These are phyloP conservation scores for Yponomeuta cagnagella DNA, from an alignment of 2,888 invertebrate genomes.

Conservation along the genomic window DNA sequence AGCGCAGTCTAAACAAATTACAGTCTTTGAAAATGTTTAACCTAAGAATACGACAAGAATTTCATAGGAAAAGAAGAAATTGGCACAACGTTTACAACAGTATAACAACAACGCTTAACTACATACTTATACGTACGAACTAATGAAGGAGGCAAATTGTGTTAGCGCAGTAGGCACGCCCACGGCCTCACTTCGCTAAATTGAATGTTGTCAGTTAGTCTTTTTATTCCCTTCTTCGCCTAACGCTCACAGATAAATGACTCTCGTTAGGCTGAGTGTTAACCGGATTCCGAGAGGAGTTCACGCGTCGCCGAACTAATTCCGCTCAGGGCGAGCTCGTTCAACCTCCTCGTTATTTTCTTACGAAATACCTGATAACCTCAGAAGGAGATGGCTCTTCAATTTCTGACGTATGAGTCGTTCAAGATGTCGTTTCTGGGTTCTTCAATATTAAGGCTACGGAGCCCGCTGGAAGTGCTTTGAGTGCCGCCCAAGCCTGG, in stretches of 20 bases:
- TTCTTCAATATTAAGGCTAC: slow-evolving; percentile 77
- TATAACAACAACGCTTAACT: slow-evolving; percentile 13
- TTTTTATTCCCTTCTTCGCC: slow-evolving; percentile 32
- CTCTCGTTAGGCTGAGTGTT: slow-evolving; percentile 35
- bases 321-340: slow-evolving; percentile 28
- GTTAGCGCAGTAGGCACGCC: slow-evolving; percentile 27
- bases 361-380: slow-evolving; percentile 12
- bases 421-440: slow-evolving; percentile 30
- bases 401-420: not conserved
- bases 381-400: not conserved
- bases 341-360: slow-evolving; percentile 18
- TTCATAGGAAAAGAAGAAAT: slow-evolving; percentile 23
- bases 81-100: slow-evolving; percentile 21
- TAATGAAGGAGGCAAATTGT: slow-evolving; percentile 42
- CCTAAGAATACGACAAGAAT: slow-evolving; percentile 20
- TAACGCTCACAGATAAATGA: slow-evolving; percentile 36
- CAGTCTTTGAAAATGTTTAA: slow-evolving; percentile 37
- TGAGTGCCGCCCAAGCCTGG: slow-evolving; percentile 95
- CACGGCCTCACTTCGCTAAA: slow-evolving; percentile 31
- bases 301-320: slow-evolving; percentile 32
- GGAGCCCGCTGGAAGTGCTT: slow-evolving; percentile 90
- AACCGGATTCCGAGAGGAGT: slow-evolving; percentile 29
- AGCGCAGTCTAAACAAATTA: slow-evolving; percentile 37
- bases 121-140: slow-evolving; percentile 19
- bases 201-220: slow-evolving; percentile 39